Base-by-base conservation (phyloP, 2,888 invertebrate genomes). In the Amphipoea oculea region DNA sequence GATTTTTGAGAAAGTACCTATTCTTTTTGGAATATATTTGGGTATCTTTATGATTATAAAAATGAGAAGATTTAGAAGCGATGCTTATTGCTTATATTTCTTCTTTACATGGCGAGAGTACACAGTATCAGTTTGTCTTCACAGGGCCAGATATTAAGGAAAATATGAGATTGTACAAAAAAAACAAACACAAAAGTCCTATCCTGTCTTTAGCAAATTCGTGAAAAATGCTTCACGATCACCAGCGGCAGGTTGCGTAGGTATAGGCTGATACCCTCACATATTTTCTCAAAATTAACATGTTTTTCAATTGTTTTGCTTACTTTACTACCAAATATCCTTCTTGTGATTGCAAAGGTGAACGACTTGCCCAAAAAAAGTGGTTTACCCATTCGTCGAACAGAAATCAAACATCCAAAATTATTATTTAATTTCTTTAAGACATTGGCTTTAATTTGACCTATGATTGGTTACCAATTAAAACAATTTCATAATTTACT, bases 301-400 rank as follows among this genome's bases (percentile, higher is more conserved):
- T 3, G 0, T 72, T 65, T 23, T 42, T 51, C 4, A 63, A 11
- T 69, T 42, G 0, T 72, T 62, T 81, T 88, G 73, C 67, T 42
- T 29, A 83, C 86, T 23, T 23, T 86, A 81, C 77, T 42, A 14
- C 0, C 29, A 72, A 51, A 45, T 48, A 83, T 79, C 67, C 71
- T 42, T 72, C 42, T 12, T 54, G 29, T 51, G 23, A 70, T 17
- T 29, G 12, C 3, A 54, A 57, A 86, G 89, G 82, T 88, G 76
- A 86, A 82, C 60, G 86, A 86, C 87, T 29, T 65, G 29, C 29
- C 77, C 70, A 81, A 82, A 84, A 84, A 82, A 86, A 86, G 51
- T 73, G 81, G 83, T 81, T 84, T 82, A 80, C 51, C 0, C 65
- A 57, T 69, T 42, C 57, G 66, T 72, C 73, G 48, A 70, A 70